A percentile compares a stretch with the other conserved stretches of the same genome.
Evolutionary conservation across 2,888 invertebrate species (phyloP).

Genomic region (Uloborus plumipes): DNA sequence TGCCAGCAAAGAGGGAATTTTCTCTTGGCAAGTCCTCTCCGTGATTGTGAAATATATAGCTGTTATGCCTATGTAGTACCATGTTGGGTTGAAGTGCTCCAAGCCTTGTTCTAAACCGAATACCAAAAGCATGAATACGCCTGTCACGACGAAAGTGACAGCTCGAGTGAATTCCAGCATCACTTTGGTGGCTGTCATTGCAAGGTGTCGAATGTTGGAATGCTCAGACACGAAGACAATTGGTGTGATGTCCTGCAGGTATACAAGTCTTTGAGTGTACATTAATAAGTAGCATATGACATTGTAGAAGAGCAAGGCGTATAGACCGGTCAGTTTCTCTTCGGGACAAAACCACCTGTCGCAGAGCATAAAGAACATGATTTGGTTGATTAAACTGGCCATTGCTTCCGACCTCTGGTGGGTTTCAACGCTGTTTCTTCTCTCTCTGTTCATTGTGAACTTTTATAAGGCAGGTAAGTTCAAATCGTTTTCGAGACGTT

Average conservation of each 20-base stretch:
- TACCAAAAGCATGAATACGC: conserved; percentile 82
- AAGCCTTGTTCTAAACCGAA: conserved; percentile 83
- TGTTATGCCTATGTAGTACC: conserved; percentile 78
- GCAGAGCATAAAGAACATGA: conserved; percentile 82
- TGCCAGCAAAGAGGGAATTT: conserved; percentile 77
- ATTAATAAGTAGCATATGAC: conserved; percentile 84
- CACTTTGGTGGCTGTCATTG: conserved; percentile 85
- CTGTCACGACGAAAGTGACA: conserved; percentile 82
- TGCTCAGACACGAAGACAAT: conserved; percentile 82
- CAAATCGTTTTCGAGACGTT: no score
- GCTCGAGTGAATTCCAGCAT: conserved; percentile 88
- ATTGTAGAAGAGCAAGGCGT: conserved; percentile 86
- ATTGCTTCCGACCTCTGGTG: conserved; percentile 53
- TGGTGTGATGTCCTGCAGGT: conserved; percentile 84
- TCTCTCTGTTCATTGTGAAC: conserved; percentile 50
- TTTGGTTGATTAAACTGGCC: conserved; percentile 72
- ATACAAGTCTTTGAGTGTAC: conserved; percentile 81
- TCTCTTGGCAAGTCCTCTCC: conserved; percentile 78
- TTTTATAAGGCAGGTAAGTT: background rate
- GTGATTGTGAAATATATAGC: conserved; percentile 82
- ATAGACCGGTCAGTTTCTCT: conserved; percentile 78
- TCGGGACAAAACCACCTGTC: conserved; percentile 78
- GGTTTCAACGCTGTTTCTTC: conserved; percentile 34
- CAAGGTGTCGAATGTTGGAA: conserved; percentile 82
- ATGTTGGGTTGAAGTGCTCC: conserved; percentile 81